These are phyloP conservation scores for Drosophila simulans DNA, from an alignment of 1,140 invertebrate species.

Conservation along the genomic window DNA sequence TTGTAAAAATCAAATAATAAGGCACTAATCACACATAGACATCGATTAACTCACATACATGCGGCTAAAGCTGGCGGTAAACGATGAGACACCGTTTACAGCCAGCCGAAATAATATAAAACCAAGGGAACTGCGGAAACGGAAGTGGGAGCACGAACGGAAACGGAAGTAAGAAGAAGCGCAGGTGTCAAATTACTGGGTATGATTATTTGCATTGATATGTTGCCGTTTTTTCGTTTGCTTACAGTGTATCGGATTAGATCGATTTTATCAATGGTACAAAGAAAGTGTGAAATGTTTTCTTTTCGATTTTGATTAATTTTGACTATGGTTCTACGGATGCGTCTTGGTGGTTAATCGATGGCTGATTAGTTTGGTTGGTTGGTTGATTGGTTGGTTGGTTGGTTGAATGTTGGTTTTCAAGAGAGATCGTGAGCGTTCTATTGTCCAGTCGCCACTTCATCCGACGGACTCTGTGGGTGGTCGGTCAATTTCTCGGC, in stretches of 20 bases:
- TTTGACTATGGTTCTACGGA: constrained; percentile 49
- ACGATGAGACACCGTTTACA: neutral
- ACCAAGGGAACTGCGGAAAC: constrained; percentile 8
- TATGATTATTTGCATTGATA: constrained; percentile 35
- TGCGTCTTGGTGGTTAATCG: constrained; percentile 56
- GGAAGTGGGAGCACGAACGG: constrained; percentile 18
- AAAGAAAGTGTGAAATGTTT: constrained; percentile 67
- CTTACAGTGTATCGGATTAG: constrained; percentile 72
- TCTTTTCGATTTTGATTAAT: constrained; percentile 39
- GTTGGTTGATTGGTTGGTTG: constrained; percentile 21
- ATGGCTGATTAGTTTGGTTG: constrained; percentile 45
- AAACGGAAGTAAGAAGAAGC: constrained; percentile 46
- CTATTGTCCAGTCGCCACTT: constrained; percentile 76
- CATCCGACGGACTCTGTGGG: constrained; percentile 72
- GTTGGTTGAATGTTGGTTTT: constrained; percentile 17
- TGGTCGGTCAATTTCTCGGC: constrained; percentile 74
- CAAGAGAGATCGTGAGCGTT: constrained; percentile 33
- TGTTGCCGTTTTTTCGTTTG: constrained; percentile 42
- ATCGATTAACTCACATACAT: constrained; percentile 58
- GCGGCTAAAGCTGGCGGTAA: constrained; percentile 32
- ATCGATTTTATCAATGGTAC: constrained; percentile 50
- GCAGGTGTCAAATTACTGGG: constrained; percentile 50
- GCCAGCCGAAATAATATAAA: constrained; percentile 44
- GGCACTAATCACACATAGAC: constrained; percentile 35
- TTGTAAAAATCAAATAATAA: constrained; percentile 21